Evolutionary conservation across 2,113 vertebrate genomes (phyloP).

Genomic region (Scomber scombrus): DNA sequence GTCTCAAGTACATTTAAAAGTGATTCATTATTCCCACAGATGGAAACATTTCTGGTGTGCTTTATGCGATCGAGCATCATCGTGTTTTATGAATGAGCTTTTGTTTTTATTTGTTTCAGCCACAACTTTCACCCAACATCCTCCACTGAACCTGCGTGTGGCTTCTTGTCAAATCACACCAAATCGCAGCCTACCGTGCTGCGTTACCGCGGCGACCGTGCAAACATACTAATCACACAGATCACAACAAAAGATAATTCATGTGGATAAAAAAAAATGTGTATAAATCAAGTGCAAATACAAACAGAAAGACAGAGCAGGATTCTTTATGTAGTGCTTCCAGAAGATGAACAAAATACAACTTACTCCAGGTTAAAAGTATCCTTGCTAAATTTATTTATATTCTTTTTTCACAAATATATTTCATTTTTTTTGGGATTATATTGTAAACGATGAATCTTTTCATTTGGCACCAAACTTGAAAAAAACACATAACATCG

Average conservation of each 20-base stretch:
- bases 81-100: not conserved
- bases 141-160: conserved; percentile 48
- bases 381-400: too few relatives aligned
- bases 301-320: not conserved
- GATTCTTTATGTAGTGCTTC: not conserved
- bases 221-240: conserved; percentile 66
- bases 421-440: too few relatives aligned
- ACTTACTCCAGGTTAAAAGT: not conserved
- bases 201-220: conserved; percentile 67
- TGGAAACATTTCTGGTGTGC: too few relatives aligned
- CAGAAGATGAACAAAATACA: not conserved
- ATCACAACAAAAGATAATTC: conserved; percentile 40
- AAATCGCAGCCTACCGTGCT: conserved; percentile 51
- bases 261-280: conserved; percentile 29
- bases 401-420: too few relatives aligned
- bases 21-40: too few relatives aligned
- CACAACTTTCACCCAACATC: conserved; percentile 29
- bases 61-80: not conserved
- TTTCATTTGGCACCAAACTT: not conserved
- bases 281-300: conserved; percentile 47
- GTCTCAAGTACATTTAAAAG: too few relatives aligned
- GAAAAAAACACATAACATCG: too few relatives aligned
- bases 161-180: conserved; percentile 62
- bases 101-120: conserved; percentile 27
- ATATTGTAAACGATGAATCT: not conserved